A percentile compares a stretch with the other conserved stretches of the same genome.
Evolutionary conservation across 1,140 invertebrate genomes (phyloP).

Genomic region (Hylaeus anthracinus): DNA sequence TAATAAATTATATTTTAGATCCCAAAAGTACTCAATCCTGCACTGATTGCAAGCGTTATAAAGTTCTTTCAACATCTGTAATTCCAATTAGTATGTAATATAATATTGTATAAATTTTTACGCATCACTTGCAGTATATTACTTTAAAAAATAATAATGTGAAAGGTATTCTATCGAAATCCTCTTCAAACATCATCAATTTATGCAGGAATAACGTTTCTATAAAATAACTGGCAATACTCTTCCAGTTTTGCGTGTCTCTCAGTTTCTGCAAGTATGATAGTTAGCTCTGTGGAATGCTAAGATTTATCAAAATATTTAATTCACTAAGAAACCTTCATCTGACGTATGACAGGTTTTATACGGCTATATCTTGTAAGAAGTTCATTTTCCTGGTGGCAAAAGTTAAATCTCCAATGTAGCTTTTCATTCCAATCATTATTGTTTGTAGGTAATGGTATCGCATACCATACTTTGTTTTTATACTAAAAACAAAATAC

Average conservation of each 20-base stretch:
- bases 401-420: slow-evolving; percentile 66
- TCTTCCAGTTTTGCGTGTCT: slow-evolving; percentile 52
- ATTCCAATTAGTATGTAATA: slow-evolving; percentile 19
- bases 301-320: slow-evolving; percentile 2
- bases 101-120: slow-evolving; percentile 16
- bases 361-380: slow-evolving; percentile 36
- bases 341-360: slow-evolving; percentile 62
- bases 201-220: slow-evolving; percentile 67
- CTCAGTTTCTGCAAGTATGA: slow-evolving; percentile 62
- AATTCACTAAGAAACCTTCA: slow-evolving; percentile 59
- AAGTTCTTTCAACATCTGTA: slow-evolving; percentile 67
- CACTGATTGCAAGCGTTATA: slow-evolving; percentile 12
- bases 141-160: slow-evolving; percentile 41
- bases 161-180: not conserved
- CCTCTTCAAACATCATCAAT: not conserved
- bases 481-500: slow-evolving; percentile 16
- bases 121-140: not conserved
- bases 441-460: slow-evolving; percentile 58
- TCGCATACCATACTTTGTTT: slow-evolving; percentile 47
- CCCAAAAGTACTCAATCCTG: slow-evolving; percentile 60
- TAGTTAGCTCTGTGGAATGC: not conserved
- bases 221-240: slow-evolving; percentile 68
- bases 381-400: slow-evolving; percentile 57
- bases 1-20: slow-evolving; percentile 61
- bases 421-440: not conserved